phyloP scores from a whole-genome alignment of 2,113 vertebrate genomes.

The Pseudonaja textilis region DNA sequence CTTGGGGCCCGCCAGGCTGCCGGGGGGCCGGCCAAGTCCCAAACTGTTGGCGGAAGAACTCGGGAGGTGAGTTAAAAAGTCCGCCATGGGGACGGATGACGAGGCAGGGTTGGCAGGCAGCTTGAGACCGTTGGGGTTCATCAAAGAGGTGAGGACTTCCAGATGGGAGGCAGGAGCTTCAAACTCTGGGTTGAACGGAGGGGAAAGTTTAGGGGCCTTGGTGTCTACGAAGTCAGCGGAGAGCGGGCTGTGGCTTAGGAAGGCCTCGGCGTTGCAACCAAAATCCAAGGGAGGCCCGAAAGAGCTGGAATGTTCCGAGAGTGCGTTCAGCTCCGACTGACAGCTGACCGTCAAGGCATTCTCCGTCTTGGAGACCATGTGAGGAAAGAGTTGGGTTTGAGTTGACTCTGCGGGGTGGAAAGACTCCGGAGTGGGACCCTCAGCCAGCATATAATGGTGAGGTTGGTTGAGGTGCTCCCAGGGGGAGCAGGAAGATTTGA shows the following conservation, averaged over 20 bases:
- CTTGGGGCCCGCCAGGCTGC: slow-evolving; percentile 70
- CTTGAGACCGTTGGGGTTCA: slow-evolving; percentile 32
- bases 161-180: slow-evolving; percentile 48
- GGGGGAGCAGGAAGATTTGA: slow-evolving; percentile 81
- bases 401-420: slow-evolving; percentile 29
- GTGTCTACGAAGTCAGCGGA: slow-evolving; percentile 46
- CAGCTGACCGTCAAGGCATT: slow-evolving; percentile 68
- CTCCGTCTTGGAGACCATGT: slow-evolving; percentile 70
- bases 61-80: slow-evolving; percentile 74
- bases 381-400: slow-evolving; percentile 61
- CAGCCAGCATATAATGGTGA: slow-evolving; percentile 71
- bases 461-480: slow-evolving; percentile 82
- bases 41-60: slow-evolving; percentile 68
- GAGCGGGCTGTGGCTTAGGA: slow-evolving; percentile 7
- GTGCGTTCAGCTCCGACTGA: slow-evolving; percentile 58
- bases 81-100: slow-evolving; percentile 70
- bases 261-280: slow-evolving; percentile 52
- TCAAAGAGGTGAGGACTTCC: slow-evolving; percentile 28
- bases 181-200: slow-evolving; percentile 31
- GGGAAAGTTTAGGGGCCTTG: slow-evolving; percentile 52
- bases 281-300: slow-evolving; percentile 58
- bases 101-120: slow-evolving; percentile 45
- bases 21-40: slow-evolving; percentile 70
- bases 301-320: slow-evolving; percentile 47
- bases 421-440: slow-evolving; percentile 70